Evolutionary conservation across 1,140 invertebrate species (phyloP).

Genomic region (Pseudoatta argentina): DNA sequence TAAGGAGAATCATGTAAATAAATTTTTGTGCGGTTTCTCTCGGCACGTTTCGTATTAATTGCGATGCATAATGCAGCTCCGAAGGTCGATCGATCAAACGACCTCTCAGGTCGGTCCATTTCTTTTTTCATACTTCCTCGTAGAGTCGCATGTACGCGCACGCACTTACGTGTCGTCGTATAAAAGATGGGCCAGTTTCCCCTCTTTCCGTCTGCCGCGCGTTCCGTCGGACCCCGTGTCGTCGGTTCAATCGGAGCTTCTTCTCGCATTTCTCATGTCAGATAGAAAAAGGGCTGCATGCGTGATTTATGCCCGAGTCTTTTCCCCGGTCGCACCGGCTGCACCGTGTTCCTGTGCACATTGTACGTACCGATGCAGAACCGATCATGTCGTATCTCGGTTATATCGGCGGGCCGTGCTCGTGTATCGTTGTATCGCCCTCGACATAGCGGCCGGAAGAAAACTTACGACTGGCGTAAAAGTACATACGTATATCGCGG

Average conservation of each 20-base stretch:
- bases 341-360: constrained; percentile 32
- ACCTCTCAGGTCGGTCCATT: constrained; percentile 7
- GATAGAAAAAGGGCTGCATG: constrained; percentile 71
- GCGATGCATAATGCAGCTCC: constrained; percentile 41
- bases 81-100: constrained; percentile 61
- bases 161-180: constrained; percentile 67
- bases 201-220: constrained; percentile 1
- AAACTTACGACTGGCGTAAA: constrained; percentile 62
- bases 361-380: constrained; percentile 67
- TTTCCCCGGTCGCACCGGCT: constrained; percentile 50
- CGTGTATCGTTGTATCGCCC: constrained; percentile 46
- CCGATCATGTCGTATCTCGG: constrained; percentile 71
- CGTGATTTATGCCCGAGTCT: constrained; percentile 67
- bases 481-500: constrained; percentile 37
- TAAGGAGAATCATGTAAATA: background rate
- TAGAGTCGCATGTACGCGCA: constrained; percentile 41
- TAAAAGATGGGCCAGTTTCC: constrained; percentile 76
- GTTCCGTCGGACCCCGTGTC: constrained; percentile 9
- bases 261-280: constrained; percentile 71
- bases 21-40: constrained; percentile 13
- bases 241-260: constrained; percentile 46
- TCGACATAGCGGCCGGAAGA: constrained; percentile 49
- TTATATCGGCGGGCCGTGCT: constrained; percentile 65
- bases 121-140: constrained; percentile 18
- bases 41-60: background rate